Percentiles rank a stretch among this genome's conserved stretches.
These are phyloP conservation scores for Spondyliosoma cantharus DNA, from an alignment of 2,797 vertebrate genomes.

Conservation along the genomic window DNA sequence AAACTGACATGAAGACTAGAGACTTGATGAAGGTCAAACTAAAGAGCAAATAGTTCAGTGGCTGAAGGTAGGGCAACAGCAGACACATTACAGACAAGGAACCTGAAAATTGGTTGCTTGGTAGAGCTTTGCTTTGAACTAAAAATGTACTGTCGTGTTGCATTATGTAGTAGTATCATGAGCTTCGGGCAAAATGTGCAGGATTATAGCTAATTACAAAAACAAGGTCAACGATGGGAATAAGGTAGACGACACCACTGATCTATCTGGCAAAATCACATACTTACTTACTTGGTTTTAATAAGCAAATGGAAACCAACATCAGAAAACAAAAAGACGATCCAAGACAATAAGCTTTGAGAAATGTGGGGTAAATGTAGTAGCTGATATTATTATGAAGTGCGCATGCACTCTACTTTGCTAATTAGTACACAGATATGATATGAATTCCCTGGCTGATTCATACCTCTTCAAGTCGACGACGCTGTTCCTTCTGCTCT, in stretches of 20 bases:
- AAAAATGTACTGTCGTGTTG: slow-evolving; percentile 14
- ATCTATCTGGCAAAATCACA: background rate
- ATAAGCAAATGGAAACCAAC: background rate
- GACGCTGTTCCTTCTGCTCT: slow-evolving; percentile 93
- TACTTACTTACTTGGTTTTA: background rate
- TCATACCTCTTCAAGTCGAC: slow-evolving; percentile 91
- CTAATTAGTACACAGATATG: no score
- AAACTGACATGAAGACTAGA: slow-evolving; percentile 11
- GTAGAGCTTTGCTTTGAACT: slow-evolving; percentile 20
- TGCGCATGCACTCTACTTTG: background rate
- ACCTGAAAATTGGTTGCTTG: background rate
- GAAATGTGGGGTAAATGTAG: background rate
- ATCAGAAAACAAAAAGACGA: background rate
- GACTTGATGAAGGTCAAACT: slow-evolving; percentile 10
- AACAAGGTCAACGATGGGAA: slow-evolving; percentile 24
- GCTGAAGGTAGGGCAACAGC: slow-evolving; percentile 1
- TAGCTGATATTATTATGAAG: background rate
- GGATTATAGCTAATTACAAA: slow-evolving; percentile 18
- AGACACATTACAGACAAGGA: slow-evolving; percentile 7
- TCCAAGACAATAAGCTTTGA: background rate
- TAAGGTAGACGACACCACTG: background rate
- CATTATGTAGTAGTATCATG: slow-evolving; percentile 26
- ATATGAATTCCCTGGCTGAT: background rate
- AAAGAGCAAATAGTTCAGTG: slow-evolving; percentile 13
- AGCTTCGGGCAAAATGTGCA: slow-evolving; percentile 25